Evolutionary conservation across 2,797 vertebrate species (phyloP).

Genomic region (Bovichtus diacanthus): DNA sequence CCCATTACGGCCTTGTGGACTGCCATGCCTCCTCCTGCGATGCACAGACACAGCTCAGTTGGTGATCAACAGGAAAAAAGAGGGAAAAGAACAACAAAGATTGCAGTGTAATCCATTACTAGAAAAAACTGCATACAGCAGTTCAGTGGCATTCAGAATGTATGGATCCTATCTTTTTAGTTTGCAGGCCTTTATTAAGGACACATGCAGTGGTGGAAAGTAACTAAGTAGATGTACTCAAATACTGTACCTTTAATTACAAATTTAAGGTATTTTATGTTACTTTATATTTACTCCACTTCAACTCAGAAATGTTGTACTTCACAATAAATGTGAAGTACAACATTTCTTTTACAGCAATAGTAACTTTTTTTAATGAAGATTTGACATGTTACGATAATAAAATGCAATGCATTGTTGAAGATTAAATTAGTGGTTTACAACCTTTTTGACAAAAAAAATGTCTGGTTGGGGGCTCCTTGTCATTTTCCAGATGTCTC

Average conservation of each 20-base stretch:
- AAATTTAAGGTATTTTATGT: neutral
- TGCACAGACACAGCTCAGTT: slow-evolving; percentile 48
- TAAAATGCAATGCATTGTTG: neutral
- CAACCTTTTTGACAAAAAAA: neutral
- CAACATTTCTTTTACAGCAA: neutral
- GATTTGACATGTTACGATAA: neutral
- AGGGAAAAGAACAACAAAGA: slow-evolving; percentile 13
- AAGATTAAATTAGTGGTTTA: neutral
- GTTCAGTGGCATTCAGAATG: slow-evolving; percentile 1
- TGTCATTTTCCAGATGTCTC: too few relatives aligned
- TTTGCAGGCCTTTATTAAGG: slow-evolving; percentile 14
- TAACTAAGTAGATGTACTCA: neutral
- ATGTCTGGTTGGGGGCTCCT: neutral
- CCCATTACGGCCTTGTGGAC: slow-evolving; percentile 87
- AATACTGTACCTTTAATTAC: neutral
- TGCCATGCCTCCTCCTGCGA: slow-evolving; percentile 83
- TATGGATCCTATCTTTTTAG: slow-evolving; percentile 22
- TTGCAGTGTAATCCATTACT: slow-evolving; percentile 25
- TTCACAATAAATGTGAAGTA: too few relatives aligned
- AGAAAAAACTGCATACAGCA: slow-evolving; percentile 40
- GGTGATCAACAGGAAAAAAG: slow-evolving; percentile 33
- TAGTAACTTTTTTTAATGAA: neutral
- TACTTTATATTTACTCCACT: neutral
- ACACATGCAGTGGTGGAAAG: neutral
- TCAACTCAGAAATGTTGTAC: neutral